Evolutionary conservation across 2,888 invertebrate species (phyloP), one percentile per base, ranked within the genome.

Genomic region (Chymomyza caudatula): DNA sequence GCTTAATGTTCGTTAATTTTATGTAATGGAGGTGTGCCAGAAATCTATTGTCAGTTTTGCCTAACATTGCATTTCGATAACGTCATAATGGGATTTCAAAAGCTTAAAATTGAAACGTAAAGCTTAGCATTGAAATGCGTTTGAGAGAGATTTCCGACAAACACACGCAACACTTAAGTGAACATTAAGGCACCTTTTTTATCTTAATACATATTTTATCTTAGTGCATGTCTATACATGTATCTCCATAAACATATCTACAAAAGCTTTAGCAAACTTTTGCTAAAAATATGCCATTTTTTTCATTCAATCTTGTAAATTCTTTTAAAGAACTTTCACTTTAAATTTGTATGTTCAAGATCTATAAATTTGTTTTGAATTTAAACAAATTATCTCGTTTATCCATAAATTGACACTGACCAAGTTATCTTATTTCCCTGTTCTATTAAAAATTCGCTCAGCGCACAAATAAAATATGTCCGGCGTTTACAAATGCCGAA

Each of bases 401-500:
- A 37, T 37, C 11, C 11, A 37, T 11, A 11, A 37, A 11, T 37
- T 37, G 11, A 37, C 29, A 11, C 11, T 37, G 11, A 37, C 29
- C 11, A 11, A 37, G 2, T 0, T 37, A 4, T 23, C 23, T 37
- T 37, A 1, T 37, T 37, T 2, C 11, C 11, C 11, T 37, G 3
- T 29, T 29, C 2, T 37, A 37, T 11, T 37, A 37, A 2, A 37
- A 37, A 11, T 37, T 11, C 29, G 29, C 11, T 37, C 6, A 20
- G 23, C 37, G 44, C 42, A 5, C 47, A 5, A 13, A 5, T 52
- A 47, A 37, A 13, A 22, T 64, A 8, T 58, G 60, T 63, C 71
- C 63, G 66, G 15, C 63, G 29, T 55, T 29, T 20, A 69, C 58
- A 43, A 69, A 52, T 13, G 63, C 49, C 13, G 15, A 58, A 37